Evolutionary conservation across 2,888 invertebrate genomes (phyloP), one percentile per base, ranked within the genome.

Genomic region (Scaptodrosophila latifasciaeformis): DNA sequence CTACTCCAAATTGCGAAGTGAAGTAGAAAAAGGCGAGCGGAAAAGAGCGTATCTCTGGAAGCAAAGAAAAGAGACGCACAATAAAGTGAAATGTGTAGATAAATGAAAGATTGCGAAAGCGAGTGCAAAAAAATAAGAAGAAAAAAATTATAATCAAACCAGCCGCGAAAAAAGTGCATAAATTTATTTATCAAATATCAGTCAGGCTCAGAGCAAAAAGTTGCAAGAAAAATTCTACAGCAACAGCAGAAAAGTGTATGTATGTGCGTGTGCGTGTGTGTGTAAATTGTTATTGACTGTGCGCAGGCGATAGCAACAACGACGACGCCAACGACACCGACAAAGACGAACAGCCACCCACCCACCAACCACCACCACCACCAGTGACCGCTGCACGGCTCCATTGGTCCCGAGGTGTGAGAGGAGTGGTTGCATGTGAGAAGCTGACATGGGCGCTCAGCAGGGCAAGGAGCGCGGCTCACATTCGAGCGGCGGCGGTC

Each of bases 381-480:
- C 2, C 37, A 37, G 37, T 18, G 37, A 15, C 12, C 2, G 37
- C 37, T 37, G 37, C 37, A 17, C 37, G 18, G 15, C 37, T 37
- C 37, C 37, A 37, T 27, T 27, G 27, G 9, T 27, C 27, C 9
- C 5, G 10, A 10, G 6, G 5, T 17, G 37, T 9, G 15, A 17
- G 18, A 13, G 34, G 12, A 15, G 12, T 10, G 37, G 10, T 10
- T 52, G 49, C 21, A 31, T 31, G 82, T 86, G 83, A 84, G 85
- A 87, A 51, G 18, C 35, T 42, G 44, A 48, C 48, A 96, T 96
- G 96, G 96, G 96, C 87, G 95, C 95, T 86, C 96, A 96, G 90
- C 96, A 95, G 90, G 94, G 93, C 86, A 96, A 96, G 89, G 96
- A 96, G 89, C 92, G 94, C 86, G 91, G 92, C 82, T 83, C 84